Evolutionary conservation across 1,140 invertebrate genomes (phyloP), one percentile per base, ranked within the genome.

Genomic region (Anadara kagoshimensis): DNA sequence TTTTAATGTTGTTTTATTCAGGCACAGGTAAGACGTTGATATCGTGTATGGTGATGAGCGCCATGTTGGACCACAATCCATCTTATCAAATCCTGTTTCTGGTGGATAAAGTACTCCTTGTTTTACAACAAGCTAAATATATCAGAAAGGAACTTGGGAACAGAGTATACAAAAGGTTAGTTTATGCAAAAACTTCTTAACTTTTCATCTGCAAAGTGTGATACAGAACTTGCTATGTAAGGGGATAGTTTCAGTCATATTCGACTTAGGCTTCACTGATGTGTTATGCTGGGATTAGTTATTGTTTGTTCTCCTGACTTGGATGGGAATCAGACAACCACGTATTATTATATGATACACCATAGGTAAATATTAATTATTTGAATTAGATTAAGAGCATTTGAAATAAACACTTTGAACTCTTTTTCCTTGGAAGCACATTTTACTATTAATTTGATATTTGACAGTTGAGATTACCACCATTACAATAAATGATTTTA

Each of bases 1-100:
- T 61, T 44, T 10, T 29, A n/a, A 29, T 61, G 26, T 22, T 62
- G n/a, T n/a, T 36, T 22, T 44, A 73, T 83, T 66, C 59, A 87
- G 86, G 86, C 26, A 87, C 87, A 62, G 87, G 87, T 10, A 88
- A 88, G 67, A 88, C 87, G 8, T 63, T 87, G 36, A 80, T 86
- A 8, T 66, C 81, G 12, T 83, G 83, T 47, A 80, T 88, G 82
- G 76, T 80, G 8, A 83, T 88, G 11, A 79, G 79, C 56, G 69
- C 76, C 44, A 86, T 87, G 83, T 62, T 87, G 20, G 58, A 82
- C 11, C 56, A 71, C 47, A 84, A 85, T 76, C 83, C 85, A 10
- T 78, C 69, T 3, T 68, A 80, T 24, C 85, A 84, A 51, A 81
- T 85, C 18, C 45, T 87, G 56, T 88, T 88, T 51, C 76, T 88